phyloP scores from a whole-genome alignment of 1,140 invertebrate species.

The Rhysida immarginata region DNA sequence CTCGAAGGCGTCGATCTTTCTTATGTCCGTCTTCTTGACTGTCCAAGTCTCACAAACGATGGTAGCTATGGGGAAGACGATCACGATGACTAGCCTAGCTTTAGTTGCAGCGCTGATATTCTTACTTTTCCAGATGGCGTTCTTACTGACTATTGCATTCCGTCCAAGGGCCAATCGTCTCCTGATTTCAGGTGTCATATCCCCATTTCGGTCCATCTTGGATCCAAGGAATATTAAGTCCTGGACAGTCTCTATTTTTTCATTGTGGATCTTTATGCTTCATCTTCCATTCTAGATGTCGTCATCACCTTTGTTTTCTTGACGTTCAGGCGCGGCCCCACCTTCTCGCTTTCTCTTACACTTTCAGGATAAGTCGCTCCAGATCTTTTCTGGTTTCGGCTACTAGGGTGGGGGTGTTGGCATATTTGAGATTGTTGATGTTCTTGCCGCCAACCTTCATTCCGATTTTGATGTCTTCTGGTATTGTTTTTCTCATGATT shows the following conservation, averaged over 20 bases:
- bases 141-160: neutral
- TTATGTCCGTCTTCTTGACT: neutral
- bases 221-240: neutral
- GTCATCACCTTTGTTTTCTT: neutral
- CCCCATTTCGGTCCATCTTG: neutral
- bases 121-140: neutral
- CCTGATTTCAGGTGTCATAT: neutral
- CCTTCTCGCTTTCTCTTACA: neutral
- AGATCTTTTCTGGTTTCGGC: neutral
- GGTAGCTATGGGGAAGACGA: neutral
- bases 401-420: neutral
- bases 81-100: neutral
- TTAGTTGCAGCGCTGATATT: neutral
- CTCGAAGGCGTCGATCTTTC: neutral
- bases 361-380: neutral
- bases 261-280: neutral
- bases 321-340: neutral
- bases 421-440: neutral
- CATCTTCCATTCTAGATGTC: neutral
- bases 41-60: neutral
- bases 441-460: neutral
- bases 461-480: neutral
- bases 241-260: neutral
- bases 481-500: neutral
- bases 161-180: neutral